Base-by-base conservation (phyloP, 2,888 invertebrate genomes). In the Magallana nippona region DNA sequence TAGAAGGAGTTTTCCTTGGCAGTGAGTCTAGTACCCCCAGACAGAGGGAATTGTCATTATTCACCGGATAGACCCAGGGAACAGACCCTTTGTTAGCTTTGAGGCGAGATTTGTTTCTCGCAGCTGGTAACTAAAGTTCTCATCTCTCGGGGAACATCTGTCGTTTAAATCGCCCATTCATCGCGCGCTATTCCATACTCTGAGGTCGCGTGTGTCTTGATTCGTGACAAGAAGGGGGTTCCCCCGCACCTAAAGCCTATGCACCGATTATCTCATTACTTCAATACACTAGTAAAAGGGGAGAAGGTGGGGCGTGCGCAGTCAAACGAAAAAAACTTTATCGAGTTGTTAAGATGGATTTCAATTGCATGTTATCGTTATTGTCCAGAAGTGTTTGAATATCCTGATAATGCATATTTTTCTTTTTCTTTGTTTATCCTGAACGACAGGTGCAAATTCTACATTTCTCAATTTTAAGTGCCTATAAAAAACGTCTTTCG, bases 141-240 rank as follows among this genome's bases (percentile, higher is more conserved):
- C 71, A 71, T 71, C 71, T 27, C 27, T 32, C 13, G 13, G 27
- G 3, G 71, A 71, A 71, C 71, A 71, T 71, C 71, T 71, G 71
- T 71, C 71, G 71, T 71, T 71, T 71, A 71, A 71, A 71, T 71
- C 71, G 71, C 27, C 71, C 71, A 71, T 71, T 71, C 71, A 27
- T 15, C 71, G 27, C 71, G 27, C 71, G 71, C 8, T 71, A 71
- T 71, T 32, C 71, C 22, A 27, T 71, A 60, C 32, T 71, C 44
- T 32, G 32, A 71, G 71, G 71, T 71, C 71, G 32, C 22, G 71
- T 27, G 71, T 27, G 11, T 32, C 71, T 32, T 22, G 27, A 71
- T 13, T 71, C 71, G 71, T 71, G 71, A 71, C 71, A 15, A 15
- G 13, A 13, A 13, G 71, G 71, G 10, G 71, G 22, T 71, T 27